phyloP scores from a whole-genome alignment of 2,113 vertebrate genomes.

The Seriola quinqueradiata region DNA sequence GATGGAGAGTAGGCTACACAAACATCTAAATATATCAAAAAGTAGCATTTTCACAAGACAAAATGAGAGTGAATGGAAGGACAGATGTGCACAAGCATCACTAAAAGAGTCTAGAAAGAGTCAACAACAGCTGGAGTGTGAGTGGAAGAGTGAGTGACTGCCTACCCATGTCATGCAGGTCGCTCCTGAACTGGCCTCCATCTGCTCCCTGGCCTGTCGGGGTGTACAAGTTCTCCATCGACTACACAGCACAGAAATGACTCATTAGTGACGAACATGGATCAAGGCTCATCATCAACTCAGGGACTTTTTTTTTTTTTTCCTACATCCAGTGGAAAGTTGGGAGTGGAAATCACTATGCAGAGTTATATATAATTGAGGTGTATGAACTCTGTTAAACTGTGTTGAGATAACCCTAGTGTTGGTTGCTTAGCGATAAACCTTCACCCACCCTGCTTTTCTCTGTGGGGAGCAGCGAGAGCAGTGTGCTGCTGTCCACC shows the following conservation, averaged over 20 bases:
- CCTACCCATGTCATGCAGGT: slow-evolving; percentile 83
- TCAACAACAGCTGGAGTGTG: background rate
- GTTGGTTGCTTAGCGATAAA: background rate
- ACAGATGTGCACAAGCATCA: background rate
- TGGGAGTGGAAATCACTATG: background rate
- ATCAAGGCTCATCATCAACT: background rate
- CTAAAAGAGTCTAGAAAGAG: background rate
- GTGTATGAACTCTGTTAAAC: background rate
- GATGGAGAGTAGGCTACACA: background rate
- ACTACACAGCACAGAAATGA: slow-evolving; percentile 78
- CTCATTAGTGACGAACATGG: background rate
- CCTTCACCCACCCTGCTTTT: slow-evolving; percentile 89
- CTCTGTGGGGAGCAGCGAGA: slow-evolving; percentile 92
- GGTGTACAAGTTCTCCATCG: slow-evolving; percentile 91
- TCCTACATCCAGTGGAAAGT: background rate
- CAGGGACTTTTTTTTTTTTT: background rate
- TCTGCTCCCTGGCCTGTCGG: slow-evolving; percentile 81
- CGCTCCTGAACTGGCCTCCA: slow-evolving; percentile 46
- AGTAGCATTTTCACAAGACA: background rate
- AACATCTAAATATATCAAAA: background rate
- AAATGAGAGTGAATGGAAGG: background rate
- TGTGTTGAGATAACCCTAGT: background rate
- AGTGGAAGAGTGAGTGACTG: background rate
- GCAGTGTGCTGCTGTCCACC: slow-evolving; percentile 94
- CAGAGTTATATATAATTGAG: background rate